Percentiles rank a stretch among this genome's conserved stretches.
phyloP scores from a whole-genome alignment of 2,113 vertebrate species.

The Cisticola juncidis region DNA sequence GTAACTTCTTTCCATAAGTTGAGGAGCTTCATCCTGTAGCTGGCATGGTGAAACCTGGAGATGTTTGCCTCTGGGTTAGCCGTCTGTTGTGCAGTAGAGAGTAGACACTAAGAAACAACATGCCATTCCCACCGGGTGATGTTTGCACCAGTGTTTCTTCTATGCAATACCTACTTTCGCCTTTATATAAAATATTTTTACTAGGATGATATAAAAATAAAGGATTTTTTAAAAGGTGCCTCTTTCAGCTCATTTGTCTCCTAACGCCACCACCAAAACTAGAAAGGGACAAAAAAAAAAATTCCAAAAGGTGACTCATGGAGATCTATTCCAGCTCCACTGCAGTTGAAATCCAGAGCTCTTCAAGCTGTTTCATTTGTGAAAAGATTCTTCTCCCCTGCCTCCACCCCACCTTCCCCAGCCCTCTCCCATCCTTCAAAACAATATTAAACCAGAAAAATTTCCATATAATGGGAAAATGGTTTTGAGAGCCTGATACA shows the following conservation, averaged over 20 bases:
- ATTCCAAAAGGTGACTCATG: neutral
- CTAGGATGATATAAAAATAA: constrained; percentile 82
- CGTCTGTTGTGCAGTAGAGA: constrained; percentile 60
- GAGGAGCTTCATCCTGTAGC: constrained; percentile 28
- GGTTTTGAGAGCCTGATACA: neutral
- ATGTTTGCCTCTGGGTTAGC: constrained; percentile 60
- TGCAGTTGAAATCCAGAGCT: neutral
- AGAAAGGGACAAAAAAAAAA: neutral
- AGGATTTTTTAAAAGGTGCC: constrained; percentile 68
- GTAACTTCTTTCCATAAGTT: neutral
- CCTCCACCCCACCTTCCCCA: neutral
- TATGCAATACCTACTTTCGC: constrained; percentile 82
- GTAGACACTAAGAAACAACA: constrained; percentile 60
- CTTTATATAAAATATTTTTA: constrained; percentile 85
- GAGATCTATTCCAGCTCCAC: neutral
- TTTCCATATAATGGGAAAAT: neutral
- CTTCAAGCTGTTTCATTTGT: neutral
- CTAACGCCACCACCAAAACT: neutral
- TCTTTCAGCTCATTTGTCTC: constrained; percentile 39
- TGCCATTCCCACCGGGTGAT: constrained; percentile 76
- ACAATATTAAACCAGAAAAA: neutral
- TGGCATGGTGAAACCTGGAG: constrained; percentile 37
- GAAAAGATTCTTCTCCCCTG: neutral
- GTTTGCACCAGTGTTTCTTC: constrained; percentile 77
- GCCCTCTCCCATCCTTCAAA: neutral